These are phyloP conservation scores for Styela plicata DNA, from an alignment of 23 tunicate genomes.

Conservation along the genomic window DNA sequence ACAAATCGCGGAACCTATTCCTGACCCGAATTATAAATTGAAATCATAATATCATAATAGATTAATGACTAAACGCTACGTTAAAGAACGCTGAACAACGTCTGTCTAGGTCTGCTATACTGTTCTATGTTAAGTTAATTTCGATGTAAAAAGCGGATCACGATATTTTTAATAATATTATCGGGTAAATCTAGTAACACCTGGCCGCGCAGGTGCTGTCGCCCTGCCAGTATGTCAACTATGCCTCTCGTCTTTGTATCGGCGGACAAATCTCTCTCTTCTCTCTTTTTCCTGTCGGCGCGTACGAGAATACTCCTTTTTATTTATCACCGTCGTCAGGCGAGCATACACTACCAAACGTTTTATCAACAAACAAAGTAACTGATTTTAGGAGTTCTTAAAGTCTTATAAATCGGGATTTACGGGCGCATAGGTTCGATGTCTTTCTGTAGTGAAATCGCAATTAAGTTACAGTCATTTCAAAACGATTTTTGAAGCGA, in stretches of 20 bases:
- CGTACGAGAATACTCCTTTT: background rate
- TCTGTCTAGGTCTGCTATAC: background rate
- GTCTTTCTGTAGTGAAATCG: too few species aligned
- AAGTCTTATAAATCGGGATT: background rate
- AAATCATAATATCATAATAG: too few species aligned
- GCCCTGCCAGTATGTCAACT: conserved; percentile 25
- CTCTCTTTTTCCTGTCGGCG: conserved; percentile 1
- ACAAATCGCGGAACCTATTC: too few species aligned
- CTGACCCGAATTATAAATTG: too few species aligned
- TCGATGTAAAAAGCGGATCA: conserved; percentile 12
- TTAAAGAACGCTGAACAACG: background rate
- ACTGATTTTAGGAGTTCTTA: background rate
- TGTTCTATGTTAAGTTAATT: conserved; percentile 1
- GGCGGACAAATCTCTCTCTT: background rate
- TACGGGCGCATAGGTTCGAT: too few species aligned
- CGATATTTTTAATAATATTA: conserved; percentile 29
- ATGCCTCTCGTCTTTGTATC: conserved; percentile 28
- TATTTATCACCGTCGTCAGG: background rate
- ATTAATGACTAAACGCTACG: background rate
- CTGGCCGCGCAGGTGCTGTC: conserved; percentile 32
- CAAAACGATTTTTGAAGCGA: too few species aligned
- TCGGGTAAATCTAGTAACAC: conserved; percentile 22
- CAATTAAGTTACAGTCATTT: too few species aligned
- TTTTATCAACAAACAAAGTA: conserved; percentile 12
- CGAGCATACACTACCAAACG: background rate